Evolutionary conservation across 37 sponge, comb jelly and placozoan species (phyloP), one percentile per base, ranked within the genome.

Genomic region (Mnemiopsis leidyi): DNA sequence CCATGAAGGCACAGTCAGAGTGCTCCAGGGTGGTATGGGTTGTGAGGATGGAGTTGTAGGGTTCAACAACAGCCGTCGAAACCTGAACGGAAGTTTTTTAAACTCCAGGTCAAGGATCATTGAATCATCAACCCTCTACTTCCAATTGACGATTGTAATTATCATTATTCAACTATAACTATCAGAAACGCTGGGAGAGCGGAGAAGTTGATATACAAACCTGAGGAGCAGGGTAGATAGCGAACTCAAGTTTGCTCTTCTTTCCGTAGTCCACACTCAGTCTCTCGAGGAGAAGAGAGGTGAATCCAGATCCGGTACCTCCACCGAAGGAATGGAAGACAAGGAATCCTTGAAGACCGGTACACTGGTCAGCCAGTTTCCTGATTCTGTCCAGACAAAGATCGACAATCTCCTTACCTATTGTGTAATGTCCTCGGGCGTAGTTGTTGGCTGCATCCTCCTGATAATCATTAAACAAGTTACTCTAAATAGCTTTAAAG

Each of bases 1-100:
- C 96, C 97, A 97, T 97, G 94, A 97, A 97, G 76, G 96, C 94
- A 93, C 97, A 97, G 93, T 97, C 97, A 0, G 96, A 92, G 93
- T 97, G 96, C 93, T 97, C 97, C 93, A 97, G 92, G 20, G 97
- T 96, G 68, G 96, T 97, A 94, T 97, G 97, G 25, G 96, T 97
- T 67, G 96, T 96, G 31, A 97, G 96, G 92, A 97, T 94, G 40
- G 96, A 95, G 94, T 97, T 97, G 95, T 97, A 97, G 33, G 97
- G 97, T 93, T 97, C 97, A 36, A 97, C 97, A 24, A 97, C 96
- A 30, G 97, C 97, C 32, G 96, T 97, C 75, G 96, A 93, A 23
- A 97, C 92, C 75, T 93, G 94, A 34, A 32, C 3, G 36, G 26
- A 28, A 3, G 23, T 29, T 29, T 30, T 5, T 18, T 71, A 3